A percentile compares a stretch with the other conserved stretches of the same genome.
phyloP scores from a whole-genome alignment of 1,140 invertebrate species.

The Pteromalus puparum region DNA sequence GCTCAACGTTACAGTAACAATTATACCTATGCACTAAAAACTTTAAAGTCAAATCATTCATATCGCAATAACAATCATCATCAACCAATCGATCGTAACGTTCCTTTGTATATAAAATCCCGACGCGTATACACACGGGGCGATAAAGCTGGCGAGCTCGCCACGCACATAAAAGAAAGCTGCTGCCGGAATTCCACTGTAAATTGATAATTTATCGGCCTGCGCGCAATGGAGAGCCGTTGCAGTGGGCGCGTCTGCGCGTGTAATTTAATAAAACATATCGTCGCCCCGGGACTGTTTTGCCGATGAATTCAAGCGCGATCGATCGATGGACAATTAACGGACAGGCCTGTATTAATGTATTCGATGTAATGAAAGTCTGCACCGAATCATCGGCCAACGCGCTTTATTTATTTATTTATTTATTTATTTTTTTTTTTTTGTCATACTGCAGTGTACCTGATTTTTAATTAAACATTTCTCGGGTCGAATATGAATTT shows the following conservation, averaged over 20 bases:
- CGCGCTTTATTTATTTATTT: not conserved
- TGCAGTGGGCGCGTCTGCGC: not conserved
- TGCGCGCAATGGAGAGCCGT: not conserved
- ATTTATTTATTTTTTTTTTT: too few species aligned
- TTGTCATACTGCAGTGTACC: not conserved
- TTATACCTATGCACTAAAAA: too few species aligned
- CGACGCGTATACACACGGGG: too few species aligned
- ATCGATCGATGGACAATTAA: conserved; percentile 40
- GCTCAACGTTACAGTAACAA: too few species aligned
- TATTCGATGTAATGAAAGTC: conserved; percentile 21
- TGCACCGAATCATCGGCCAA: not conserved
- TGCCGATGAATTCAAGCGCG: not conserved
- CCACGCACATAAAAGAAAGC: not conserved
- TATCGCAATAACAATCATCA: not conserved
- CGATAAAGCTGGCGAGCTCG: not conserved
- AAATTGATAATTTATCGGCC: conserved; percentile 40
- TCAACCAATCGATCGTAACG: too few species aligned
- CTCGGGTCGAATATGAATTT: not conserved
- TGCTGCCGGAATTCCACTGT: not conserved
- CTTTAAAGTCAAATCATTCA: too few species aligned
- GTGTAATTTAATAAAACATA: conserved; percentile 49
- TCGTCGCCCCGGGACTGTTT: conserved; percentile 36
- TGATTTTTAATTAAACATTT: conserved; percentile 32
- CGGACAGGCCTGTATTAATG: conserved; percentile 5
- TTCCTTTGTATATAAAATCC: not conserved